Evolutionary conservation across 2,888 invertebrate genomes (phyloP), one percentile per base, ranked within the genome.

Genomic region (Glyphotaelius pellucidus): DNA sequence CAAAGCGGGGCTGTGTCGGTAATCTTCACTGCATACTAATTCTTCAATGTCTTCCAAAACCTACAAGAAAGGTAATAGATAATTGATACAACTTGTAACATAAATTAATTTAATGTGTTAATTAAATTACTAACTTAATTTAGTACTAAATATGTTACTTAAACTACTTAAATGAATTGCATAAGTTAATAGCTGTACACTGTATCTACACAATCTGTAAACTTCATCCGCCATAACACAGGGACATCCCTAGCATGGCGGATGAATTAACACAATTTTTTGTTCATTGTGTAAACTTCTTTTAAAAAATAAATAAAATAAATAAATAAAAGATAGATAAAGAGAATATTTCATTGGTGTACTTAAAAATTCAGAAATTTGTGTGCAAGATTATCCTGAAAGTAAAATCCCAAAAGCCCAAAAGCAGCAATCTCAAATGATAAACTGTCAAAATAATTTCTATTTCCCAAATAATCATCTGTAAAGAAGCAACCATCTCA

Each of bases 21-120:
- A 98, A 93, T 98, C 97, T 92, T 98, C 98, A 93, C 97, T 97
- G 93, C 97, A 96, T 14, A 97, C 97, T 91, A 98, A 95, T 94
- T 98, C 98, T 95, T 97, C 96, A 87, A 98, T 97, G 94, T 98
- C 98, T 94, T 98, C 97, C 92, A 98, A 95, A 31, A 98, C 96
- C 96, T 96, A 93, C 90, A 92, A 86, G 81, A 30, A 80, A 80
- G n/a, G 14, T 11, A 38, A 81, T n/a, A n/a, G n/a, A n/a, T n/a
- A n/a, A n/a, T n/a, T n/a, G n/a, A n/a, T n/a, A n/a, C n/a, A n/a
- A n/a, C n/a, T n/a, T n/a, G n/a, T n/a, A n/a, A n/a, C n/a, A n/a
- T n/a, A n/a, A n/a, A n/a, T n/a, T n/a, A n/a, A n/a, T n/a, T n/a
- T n/a, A n/a, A n/a, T n/a, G n/a, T n/a, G n/a, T n/a, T n/a, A n/a